A percentile compares a stretch with the other conserved stretches of the same genome.
These are phyloP conservation scores for Holcopasites calliopsidis DNA, from an alignment of 1,140 invertebrate species.

Conservation along the genomic window DNA sequence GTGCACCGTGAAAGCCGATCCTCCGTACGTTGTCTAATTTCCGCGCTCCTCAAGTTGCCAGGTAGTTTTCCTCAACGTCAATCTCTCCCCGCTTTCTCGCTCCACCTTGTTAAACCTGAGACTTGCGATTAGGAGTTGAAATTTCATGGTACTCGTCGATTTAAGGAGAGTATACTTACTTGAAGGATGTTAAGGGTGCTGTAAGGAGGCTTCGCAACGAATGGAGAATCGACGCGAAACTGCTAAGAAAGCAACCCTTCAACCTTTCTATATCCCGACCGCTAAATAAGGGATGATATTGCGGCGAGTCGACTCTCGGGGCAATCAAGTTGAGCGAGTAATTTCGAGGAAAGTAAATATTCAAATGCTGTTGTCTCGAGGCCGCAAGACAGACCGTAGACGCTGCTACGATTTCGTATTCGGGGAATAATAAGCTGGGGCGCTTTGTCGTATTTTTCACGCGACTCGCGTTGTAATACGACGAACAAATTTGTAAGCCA, in stretches of 20 bases:
- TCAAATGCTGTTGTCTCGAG: slow-evolving; percentile 17
- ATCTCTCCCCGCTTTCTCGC: neutral
- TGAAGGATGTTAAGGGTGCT: neutral
- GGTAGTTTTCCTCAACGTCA: neutral
- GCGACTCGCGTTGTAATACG: too few species aligned
- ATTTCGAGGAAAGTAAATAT: slow-evolving; percentile 26
- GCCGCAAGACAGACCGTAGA: neutral
- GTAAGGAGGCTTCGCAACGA: neutral
- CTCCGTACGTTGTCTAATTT: slow-evolving; percentile 10
- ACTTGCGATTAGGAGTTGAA: too few species aligned
- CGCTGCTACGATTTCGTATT: neutral
- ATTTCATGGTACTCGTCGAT: too few species aligned
- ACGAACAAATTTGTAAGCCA: neutral
- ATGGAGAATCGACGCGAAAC: neutral
- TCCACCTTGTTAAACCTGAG: too few species aligned
- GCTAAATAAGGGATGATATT: neutral
- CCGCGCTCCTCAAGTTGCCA: neutral
- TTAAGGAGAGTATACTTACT: neutral
- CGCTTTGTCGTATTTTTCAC: too few species aligned
- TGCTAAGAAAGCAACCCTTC: neutral
- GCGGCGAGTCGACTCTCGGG: neutral
- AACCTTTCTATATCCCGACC: neutral
- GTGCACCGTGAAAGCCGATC: slow-evolving; percentile 38
- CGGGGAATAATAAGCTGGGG: neutral
- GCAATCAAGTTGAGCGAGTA: slow-evolving; percentile 12